A percentile compares a stretch with the other conserved stretches of the same genome.
These are phyloP conservation scores for Eumaeus atala DNA, from an alignment of 1,140 invertebrate genomes.

Conservation along the genomic window DNA sequence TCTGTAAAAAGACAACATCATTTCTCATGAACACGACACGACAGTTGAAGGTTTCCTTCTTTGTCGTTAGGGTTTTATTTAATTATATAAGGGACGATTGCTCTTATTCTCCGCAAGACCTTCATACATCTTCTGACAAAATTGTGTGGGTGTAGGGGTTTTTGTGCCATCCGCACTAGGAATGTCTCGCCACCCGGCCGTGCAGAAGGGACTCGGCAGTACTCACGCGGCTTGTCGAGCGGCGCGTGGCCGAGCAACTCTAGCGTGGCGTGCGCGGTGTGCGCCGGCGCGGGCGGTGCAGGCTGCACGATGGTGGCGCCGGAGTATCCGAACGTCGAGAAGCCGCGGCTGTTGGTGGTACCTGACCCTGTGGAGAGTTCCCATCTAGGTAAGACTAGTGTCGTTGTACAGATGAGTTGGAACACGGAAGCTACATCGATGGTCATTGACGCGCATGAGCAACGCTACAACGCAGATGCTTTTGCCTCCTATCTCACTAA, in stretches of 20 bases:
- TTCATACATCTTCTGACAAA: too few species aligned
- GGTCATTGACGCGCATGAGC: too few species aligned
- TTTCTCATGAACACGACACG: too few species aligned
- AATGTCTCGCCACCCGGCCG: neutral
- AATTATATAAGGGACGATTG: too few species aligned
- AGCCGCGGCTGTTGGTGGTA: constrained; percentile 55
- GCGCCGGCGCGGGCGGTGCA: constrained; percentile 41
- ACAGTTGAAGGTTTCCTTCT: too few species aligned
- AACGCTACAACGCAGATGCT: too few species aligned
- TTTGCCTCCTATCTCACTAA: too few species aligned
- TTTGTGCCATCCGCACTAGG: neutral
- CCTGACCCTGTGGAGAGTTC: constrained; percentile 38
- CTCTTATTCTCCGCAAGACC: too few species aligned
- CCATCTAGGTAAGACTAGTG: neutral
- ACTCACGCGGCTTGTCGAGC: constrained; percentile 48
- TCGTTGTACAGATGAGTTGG: too few species aligned
- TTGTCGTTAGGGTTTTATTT: too few species aligned
- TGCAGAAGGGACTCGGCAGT: neutral
- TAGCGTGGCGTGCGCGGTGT: constrained; percentile 56
- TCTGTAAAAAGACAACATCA: constrained; percentile 30
- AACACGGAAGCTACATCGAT: too few species aligned
- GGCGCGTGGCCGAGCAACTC: constrained; percentile 49
- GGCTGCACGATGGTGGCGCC: constrained; percentile 59
- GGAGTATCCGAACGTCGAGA: constrained; percentile 76
- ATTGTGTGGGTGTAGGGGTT: too few species aligned